Evolutionary conservation across 2,888 invertebrate genomes (phyloP).

Genomic region (Dendrolimus houi): DNA sequence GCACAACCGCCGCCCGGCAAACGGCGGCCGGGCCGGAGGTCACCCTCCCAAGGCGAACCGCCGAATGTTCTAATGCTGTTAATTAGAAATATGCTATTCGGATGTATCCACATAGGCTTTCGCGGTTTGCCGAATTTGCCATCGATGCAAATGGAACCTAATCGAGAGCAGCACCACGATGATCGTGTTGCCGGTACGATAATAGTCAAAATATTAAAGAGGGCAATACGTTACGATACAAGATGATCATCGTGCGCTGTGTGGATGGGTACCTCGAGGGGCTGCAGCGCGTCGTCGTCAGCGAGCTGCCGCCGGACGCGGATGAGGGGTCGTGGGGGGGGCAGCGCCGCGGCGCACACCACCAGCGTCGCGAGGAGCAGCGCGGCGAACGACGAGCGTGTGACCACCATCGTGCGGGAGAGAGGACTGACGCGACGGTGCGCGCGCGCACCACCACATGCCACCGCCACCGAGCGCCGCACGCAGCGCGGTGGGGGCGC

Average conservation of each 20-base stretch:
- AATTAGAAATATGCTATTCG: no score
- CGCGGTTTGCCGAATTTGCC: no score
- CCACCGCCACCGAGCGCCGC: slow-evolving; percentile 10
- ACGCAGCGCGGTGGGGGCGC: slow-evolving; percentile 5
- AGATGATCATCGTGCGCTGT: background rate
- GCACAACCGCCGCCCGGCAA: background rate
- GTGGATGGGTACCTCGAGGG: slow-evolving; percentile 45
- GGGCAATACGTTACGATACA: no score
- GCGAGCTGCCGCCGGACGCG: slow-evolving; percentile 48
- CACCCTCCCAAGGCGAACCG: background rate
- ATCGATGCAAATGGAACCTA: no score
- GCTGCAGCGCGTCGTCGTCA: slow-evolving; percentile 57
- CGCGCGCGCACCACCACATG: slow-evolving; percentile 4
- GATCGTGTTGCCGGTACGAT: no score
- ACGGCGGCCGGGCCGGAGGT: background rate
- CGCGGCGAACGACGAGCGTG: slow-evolving; percentile 28
- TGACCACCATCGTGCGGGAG: slow-evolving; percentile 32
- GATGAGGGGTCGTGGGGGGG: slow-evolving; percentile 23
- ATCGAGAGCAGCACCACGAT: background rate
- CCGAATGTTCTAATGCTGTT: no score
- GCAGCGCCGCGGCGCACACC: slow-evolving; percentile 24
- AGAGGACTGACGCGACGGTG: slow-evolving; percentile 20
- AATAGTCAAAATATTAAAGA: no score
- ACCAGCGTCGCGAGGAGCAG: slow-evolving; percentile 26
- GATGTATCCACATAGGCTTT: no score